A percentile compares a stretch with the other conserved stretches of the same genome.
These are phyloP conservation scores for Oncorhynchus masou DNA, from an alignment of 2,113 vertebrate species.

Conservation along the genomic window DNA sequence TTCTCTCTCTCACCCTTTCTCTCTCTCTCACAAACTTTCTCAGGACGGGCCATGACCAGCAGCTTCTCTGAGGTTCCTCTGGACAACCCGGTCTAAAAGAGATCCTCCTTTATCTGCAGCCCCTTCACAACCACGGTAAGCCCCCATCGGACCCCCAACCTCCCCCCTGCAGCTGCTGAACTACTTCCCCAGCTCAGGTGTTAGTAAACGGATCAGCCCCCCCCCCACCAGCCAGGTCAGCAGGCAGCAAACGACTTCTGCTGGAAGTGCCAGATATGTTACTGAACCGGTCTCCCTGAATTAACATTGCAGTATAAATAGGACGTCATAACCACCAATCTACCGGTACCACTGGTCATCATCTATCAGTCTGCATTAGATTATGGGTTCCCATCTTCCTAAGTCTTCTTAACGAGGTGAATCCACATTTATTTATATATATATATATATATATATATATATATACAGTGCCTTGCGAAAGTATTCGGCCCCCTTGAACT, in stretches of 20 bases:
- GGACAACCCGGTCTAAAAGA: conserved; percentile 43
- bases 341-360: conserved; percentile 33
- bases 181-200: conserved; percentile 37
- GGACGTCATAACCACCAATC: conserved; percentile 33
- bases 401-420: conserved; percentile 30
- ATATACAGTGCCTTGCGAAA: too few species aligned
- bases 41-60: conserved; percentile 13
- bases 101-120: not conserved
- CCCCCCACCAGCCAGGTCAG: not conserved
- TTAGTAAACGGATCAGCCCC: conserved; percentile 26
- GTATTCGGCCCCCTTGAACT: too few species aligned
- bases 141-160: not conserved
- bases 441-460: too few species aligned
- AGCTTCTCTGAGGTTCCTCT: conserved; percentile 50
- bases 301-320: conserved; percentile 49
- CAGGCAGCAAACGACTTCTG: conserved; percentile 15
- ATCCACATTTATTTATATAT: conserved; percentile 38
- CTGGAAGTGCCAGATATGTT: conserved; percentile 28
- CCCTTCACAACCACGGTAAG: conserved; percentile 43
- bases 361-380: conserved; percentile 10
- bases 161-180: conserved; percentile 39
- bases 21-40: not conserved
- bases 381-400: conserved; percentile 16
- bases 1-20: not conserved
- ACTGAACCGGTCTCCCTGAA: conserved; percentile 40